Evolutionary conservation across 2,113 vertebrate species (phyloP).

Genomic region (Phodopus roborovskii): DNA sequence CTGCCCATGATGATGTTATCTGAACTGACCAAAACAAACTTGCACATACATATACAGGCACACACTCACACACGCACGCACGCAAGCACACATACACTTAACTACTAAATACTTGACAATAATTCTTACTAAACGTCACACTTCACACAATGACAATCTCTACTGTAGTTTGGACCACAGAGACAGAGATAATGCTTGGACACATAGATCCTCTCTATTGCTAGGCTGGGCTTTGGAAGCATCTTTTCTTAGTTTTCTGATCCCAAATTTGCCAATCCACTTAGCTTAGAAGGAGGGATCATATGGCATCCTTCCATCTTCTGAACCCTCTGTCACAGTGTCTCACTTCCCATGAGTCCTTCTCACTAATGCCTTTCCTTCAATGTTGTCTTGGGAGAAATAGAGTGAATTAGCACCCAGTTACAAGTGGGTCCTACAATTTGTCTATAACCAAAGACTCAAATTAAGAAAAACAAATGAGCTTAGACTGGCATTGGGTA

Average conservation of each 20-base stretch:
- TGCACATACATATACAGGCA: neutral
- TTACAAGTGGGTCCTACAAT: neutral
- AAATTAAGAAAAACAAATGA: slow-evolving; percentile 59
- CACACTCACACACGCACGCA: too few species aligned
- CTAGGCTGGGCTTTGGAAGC: rapidly evolving
- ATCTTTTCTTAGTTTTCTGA: neutral
- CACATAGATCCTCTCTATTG: neutral
- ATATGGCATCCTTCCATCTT: neutral
- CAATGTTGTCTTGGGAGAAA: neutral
- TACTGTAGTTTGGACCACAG: neutral
- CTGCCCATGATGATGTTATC: neutral
- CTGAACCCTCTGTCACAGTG: neutral
- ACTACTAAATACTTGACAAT: neutral
- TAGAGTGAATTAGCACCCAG: neutral
- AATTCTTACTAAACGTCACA: neutral
- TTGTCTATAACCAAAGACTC: slow-evolving; percentile 43
- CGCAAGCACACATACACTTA: too few species aligned
- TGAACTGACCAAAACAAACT: neutral
- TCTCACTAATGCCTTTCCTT: neutral
- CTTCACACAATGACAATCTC: neutral
- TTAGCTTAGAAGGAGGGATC: neutral
- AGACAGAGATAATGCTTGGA: neutral
- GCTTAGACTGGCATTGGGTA: slow-evolving; percentile 28
- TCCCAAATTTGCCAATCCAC: neutral
- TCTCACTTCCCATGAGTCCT: neutral